A percentile compares a stretch with the other conserved stretches of the same genome.
Evolutionary conservation across 1,140 invertebrate genomes (phyloP).

Genomic region (Nasonia vitripennis): DNA sequence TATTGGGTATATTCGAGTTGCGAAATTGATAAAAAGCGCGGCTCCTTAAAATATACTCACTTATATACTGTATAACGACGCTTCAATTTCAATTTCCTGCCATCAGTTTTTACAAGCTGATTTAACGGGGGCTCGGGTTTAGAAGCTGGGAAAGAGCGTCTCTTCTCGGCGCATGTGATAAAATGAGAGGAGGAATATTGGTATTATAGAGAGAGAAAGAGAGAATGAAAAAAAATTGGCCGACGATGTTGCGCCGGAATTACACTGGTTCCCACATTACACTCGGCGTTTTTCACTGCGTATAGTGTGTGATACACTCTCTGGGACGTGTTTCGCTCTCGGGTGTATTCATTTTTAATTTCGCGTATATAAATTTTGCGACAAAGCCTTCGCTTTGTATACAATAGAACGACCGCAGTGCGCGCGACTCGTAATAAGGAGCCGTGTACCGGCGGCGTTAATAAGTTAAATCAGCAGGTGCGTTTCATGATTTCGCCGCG

Average conservation of each 20-base stretch:
- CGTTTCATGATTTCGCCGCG: background rate
- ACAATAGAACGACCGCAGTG: background rate
- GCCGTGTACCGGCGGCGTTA: background rate
- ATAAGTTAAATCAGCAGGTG: background rate
- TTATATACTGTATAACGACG: background rate
- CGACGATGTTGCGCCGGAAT: constrained; percentile 17
- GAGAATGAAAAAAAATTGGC: constrained; percentile 8
- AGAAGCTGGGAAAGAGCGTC: constrained; percentile 17
- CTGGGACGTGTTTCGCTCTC: background rate
- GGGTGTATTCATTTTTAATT: background rate
- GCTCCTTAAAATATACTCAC: no score
- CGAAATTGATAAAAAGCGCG: no score
- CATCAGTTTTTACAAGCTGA: constrained; percentile 27
- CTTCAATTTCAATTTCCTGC: constrained; percentile 39
- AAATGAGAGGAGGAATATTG: constrained; percentile 32
- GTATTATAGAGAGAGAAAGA: background rate
- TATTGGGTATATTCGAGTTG: no score
- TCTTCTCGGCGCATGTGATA: background rate
- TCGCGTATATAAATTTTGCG: background rate
- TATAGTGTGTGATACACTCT: background rate
- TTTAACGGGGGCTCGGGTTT: constrained; percentile 5
- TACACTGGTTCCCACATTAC: constrained; percentile 37
- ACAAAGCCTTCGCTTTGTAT: background rate
- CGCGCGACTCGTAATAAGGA: background rate
- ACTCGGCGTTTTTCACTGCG: background rate